Evolutionary conservation across 64 coral and sea anemone species (phyloP), one percentile per base, ranked within the genome.

Genomic region (Montipora efflorescens): DNA sequence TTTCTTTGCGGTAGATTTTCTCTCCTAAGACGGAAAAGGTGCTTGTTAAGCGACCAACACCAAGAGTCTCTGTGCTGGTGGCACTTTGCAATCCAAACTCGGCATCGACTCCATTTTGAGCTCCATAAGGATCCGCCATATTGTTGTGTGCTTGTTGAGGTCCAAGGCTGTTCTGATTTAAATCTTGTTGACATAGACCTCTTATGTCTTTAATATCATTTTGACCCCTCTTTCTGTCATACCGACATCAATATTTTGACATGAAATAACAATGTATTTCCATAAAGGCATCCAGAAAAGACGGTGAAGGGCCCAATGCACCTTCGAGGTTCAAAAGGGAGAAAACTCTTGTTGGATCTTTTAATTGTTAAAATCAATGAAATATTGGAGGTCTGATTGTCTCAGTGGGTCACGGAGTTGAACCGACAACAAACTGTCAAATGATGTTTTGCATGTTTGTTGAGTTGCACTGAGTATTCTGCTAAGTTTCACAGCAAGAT

Each of bases 241-340:
- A 12, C 64, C 8, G 59, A 84, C 66, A 68, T 86, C 82, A 71
- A 78, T 4, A 72, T 71, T 72, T 69, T 86, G 82, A 86, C 82
- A 86, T 47, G 66, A 49, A 44, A 86, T 86, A 72, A 71, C 45
- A 67, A 71, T 86, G 44, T 64, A 11, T 86, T 71, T 50, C 5
- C 36, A 36, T 36, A 36, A 36, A 36, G 36, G 36, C 36, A 36
- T 36, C 36, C 1, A 46, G 19, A 78, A 49, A 4, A 16, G 5
- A 19, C 5, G 5, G 20, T 71, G 20, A 71, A 71, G 10, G 68
- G 4, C 18, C 20, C 19, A 71, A 4, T 71, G 5, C 18, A 71
- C 19, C 3, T 71, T 20, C 18, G 4, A 5, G 6, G 61, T 64
- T 64, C 13, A 64, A 64, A 64, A 14, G 0, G 14, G 14, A 12